Conservation (phyloP, 2,888 invertebrate genomes). For the Agonopterix alstromeriana region DNA sequence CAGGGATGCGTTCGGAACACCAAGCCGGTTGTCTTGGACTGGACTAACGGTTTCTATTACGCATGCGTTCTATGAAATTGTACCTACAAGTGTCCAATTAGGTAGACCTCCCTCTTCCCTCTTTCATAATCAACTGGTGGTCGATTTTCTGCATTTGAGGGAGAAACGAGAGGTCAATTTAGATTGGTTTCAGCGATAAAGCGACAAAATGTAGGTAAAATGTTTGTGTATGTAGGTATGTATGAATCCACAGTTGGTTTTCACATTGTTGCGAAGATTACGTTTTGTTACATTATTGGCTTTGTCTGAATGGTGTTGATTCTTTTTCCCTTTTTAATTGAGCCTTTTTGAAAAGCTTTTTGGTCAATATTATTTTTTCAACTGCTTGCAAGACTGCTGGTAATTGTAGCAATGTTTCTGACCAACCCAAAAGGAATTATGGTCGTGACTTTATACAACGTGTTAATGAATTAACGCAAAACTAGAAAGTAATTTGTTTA, state of each 20-base stretch:
- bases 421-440: no score
- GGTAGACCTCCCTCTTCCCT: constrained; percentile 25
- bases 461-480: no score
- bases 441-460: no score
- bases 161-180: constrained; percentile 18
- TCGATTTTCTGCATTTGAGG: constrained; percentile 9
- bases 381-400: no score
- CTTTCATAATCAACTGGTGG: constrained; percentile 5
- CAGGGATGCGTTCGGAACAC: constrained; percentile 31
- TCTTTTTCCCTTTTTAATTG: no score
- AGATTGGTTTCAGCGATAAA: constrained; percentile 21
- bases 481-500: no score
- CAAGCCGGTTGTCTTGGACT: constrained; percentile 41
- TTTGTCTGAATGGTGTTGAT: no score
- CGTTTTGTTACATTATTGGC: constrained; percentile 10
- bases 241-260: constrained; percentile 66
- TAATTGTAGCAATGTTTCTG: no score
- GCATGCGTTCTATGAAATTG: constrained; percentile 51
- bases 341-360: no score
- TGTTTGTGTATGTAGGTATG: constrained; percentile 25
- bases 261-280: constrained; percentile 11
- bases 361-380: no score
- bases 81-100: constrained; percentile 28
- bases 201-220: constrained; percentile 27
- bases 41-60: constrained; percentile 29